Evolutionary conservation across 2,888 invertebrate genomes (phyloP), one percentile per base, ranked within the genome.

Genomic region (Lochmaea capreae): DNA sequence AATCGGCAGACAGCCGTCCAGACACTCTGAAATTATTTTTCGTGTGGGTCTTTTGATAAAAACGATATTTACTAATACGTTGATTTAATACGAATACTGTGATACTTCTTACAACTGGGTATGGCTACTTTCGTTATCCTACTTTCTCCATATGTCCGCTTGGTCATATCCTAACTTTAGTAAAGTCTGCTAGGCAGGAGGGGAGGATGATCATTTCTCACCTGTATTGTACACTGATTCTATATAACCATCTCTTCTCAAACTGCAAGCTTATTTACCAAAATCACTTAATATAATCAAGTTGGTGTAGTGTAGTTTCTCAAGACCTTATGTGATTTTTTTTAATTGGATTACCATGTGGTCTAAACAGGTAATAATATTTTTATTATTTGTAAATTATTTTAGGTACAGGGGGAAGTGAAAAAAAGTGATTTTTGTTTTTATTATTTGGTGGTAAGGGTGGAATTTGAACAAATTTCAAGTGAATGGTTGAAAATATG

Each of bases 111-210:
- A 81, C 81, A 81, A 83, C 77, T 81, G 81, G 81, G 81, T 79
- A 82, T 80, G 80, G 81, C 83, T 81, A 84, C 84, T 84, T 84
- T 84, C 84, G 81, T 81, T 80, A 83, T 83, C 83, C 83, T 84
- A 84, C 84, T 84, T 84, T 84, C 84, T 83, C 83, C 80, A 78
- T 78, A 80, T 80, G 83, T 83, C 82, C 80, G 83, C 81, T 79
- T 83, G 81, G 78, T 81, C 77, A 78, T 79, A 82, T 82, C 79
- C 80, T 79, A 80, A 76, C 77, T 78, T 71, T 77, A 76, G 76
- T 79, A 73, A 78, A 77, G 70, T 78, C 75, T 70, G 75, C 70
- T 61, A 62, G 70, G 62, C 61, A 71, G 76, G 78, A 76, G 81
- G 79, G 81, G 82, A 75, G 73, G 43, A 8, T 63, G 43, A 39